phyloP scores from a whole-genome alignment of 2,113 vertebrate species.

The Lophius piscatorius region DNA sequence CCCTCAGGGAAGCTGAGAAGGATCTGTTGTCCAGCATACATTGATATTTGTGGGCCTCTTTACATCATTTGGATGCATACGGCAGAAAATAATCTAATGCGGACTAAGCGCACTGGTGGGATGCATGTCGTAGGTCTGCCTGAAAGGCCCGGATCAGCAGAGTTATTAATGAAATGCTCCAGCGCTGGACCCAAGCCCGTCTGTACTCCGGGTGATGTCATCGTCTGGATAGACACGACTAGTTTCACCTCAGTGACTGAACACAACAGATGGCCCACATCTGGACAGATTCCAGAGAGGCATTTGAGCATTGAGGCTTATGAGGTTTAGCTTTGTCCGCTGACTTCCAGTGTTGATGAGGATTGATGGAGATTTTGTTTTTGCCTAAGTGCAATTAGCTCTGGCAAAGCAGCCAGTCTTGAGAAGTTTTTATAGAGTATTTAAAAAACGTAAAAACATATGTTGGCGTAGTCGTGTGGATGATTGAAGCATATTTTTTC shows the following conservation, averaged over 20 bases:
- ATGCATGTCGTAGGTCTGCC: constrained; percentile 38
- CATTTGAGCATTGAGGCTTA: constrained; percentile 43
- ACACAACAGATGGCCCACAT: constrained; percentile 74
- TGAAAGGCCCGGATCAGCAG: constrained; percentile 46
- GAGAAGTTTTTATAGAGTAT: constrained; percentile 47
- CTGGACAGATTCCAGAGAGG: constrained; percentile 58
- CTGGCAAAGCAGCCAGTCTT: constrained; percentile 26
- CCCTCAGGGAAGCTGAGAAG: constrained; percentile 15
- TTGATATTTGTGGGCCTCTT: no score
- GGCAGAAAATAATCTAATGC: no score
- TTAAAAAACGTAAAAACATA: constrained; percentile 25
- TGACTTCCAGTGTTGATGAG: constrained; percentile 33
- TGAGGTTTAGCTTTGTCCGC: constrained; percentile 49
- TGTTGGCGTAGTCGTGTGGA: neutral
- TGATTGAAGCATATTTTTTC: no score
- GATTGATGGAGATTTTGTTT: constrained; percentile 52
- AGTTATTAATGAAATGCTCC: constrained; percentile 57
- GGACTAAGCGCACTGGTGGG: constrained; percentile 50
- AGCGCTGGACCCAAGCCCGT: constrained; percentile 42
- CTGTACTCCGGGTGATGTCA: constrained; percentile 66
- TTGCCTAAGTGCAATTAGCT: constrained; percentile 51
- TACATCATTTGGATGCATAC: no score
- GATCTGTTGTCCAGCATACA: no score
- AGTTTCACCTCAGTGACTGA: constrained; percentile 71
- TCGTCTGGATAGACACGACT: constrained; percentile 60